Base-by-base conservation (phyloP, 1,140 invertebrate species). In the Aphaenogaster ashmeadi region DNA sequence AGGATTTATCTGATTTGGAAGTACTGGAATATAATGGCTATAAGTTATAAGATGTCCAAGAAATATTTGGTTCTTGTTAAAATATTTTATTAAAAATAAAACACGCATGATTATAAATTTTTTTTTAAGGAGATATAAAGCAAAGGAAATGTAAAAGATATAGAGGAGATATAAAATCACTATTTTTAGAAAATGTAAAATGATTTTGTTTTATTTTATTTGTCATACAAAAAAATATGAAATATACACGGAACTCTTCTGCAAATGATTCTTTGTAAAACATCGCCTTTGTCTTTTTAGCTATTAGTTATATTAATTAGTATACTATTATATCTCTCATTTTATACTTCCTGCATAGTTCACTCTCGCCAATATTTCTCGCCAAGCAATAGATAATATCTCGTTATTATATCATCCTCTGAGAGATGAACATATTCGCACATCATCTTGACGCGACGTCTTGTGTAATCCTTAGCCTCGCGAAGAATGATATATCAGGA, bases 401-500 rank as follows among this genome's bases (percentile, higher is more conserved):
- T 47, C 13, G 36, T 78, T 47, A 36, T 83, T 47, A 58, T 54
- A 36, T 69, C 44, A 72, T 74, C 21, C 18, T 6, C 18, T 6
- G 52, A 72, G 27, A 79, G 11, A 72, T 44, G n/a, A 47, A 74
- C 18, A n/a, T 36, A 44, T 58, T 44, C 38, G 67, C 54, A 21
- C 60, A n/a, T 64, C 27, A 11, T 54, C 36, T 18, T 44, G 64
- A 69, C 27, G 36, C 36, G 41, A 11, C 13, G 15, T 27, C 52
- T 83, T 83, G 52, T 47, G 67, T 47, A 83, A 80, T 52, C 4
- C 11, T 38, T 38, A 6, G 78, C 8, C 62, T 47, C 74, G 74
- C 38, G 56, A 66, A 27, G 44, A 54, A 81, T 33, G 75, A 88
- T 71, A 69, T 54, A 64, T 79, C 21, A 33, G 56, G 41, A 62